Evolutionary conservation across 2,888 invertebrate species (phyloP), one percentile per base, ranked within the genome.

Genomic region (Pseudolycoriella hygida): DNA sequence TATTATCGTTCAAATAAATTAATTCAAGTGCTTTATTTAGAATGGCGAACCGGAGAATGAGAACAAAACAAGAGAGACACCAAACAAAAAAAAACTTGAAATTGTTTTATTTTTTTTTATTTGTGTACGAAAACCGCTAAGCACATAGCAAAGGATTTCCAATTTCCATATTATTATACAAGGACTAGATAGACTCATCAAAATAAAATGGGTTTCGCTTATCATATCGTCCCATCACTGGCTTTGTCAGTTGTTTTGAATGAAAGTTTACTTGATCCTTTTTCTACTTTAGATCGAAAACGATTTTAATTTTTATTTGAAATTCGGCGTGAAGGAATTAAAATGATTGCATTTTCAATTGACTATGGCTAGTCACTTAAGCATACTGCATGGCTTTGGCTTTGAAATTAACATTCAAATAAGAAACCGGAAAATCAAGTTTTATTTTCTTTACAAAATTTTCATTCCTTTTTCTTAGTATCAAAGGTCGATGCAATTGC

Each of bases 161-260:
- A 14, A 34, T 34, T 25, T 25, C 25, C 25, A 25, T 25, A 25
- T 25, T 25, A 25, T 25, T 25, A 25, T 25, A 25, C 8, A 39
- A 39, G 40, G 40, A 40, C 40, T 19, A 40, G 40, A 40, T 40
- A 40, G 20, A 40, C 40, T 18, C 40, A 40, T 40, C 40, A 40
- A 19, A 40, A 40, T n/a, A 40, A 19, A 19, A 40, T 18, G 10
- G 12, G 4, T 8, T 19, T 15, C 19, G 18, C 10, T 40, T 40
- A 40, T 40, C 40, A 12, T 18, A 19, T 40, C 19, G 40, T 40
- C 20, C 19, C 40, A 40, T 40, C 40, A 18, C 20, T 19, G 20
- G 12, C 12, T 19, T 19, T 19, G 12, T 40, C 40, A 19, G 20
- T 39, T 39, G 17, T 25, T 25, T 14, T 14, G n/a, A 37, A 37